phyloP scores from a whole-genome alignment of 2,888 invertebrate genomes.

The Euzophera pinguis region DNA sequence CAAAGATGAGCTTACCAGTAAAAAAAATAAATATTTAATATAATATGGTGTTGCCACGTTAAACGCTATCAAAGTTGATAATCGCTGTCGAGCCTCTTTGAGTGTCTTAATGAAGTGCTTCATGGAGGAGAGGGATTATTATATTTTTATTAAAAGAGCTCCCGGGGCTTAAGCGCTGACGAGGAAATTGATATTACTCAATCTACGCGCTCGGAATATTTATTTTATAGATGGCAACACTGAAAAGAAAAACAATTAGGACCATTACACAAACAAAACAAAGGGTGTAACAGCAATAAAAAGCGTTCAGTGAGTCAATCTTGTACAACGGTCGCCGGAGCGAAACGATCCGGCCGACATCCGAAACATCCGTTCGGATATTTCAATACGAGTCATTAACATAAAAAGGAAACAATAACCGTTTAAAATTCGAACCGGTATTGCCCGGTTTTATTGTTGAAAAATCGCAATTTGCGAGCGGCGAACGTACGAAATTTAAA shows the following conservation, averaged over 20 bases:
- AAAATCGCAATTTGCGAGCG: constrained; percentile 69
- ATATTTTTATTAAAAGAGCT: constrained; percentile 59
- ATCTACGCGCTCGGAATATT: constrained; percentile 25
- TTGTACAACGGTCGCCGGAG: constrained; percentile 51
- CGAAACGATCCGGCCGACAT: constrained; percentile 56
- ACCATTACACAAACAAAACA: constrained; percentile 48
- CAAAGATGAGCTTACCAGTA: constrained; percentile 46
- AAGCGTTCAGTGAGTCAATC: constrained; percentile 56
- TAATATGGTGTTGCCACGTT: constrained; percentile 59
- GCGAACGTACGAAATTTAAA: constrained; percentile 64
- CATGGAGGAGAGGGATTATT: constrained; percentile 54
- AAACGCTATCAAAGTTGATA: constrained; percentile 64
- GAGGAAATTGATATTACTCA: constrained; percentile 47
- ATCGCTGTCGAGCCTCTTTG: constrained; percentile 62
- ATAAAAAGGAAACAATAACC: constrained; percentile 78
- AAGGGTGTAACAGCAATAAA: constrained; percentile 63
- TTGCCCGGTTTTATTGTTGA: constrained; percentile 67
- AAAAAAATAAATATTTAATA: constrained; percentile 58
- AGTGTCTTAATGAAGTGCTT: constrained; percentile 68
- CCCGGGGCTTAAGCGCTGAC: constrained; percentile 33
- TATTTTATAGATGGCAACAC: constrained; percentile 26
- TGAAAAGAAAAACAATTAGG: constrained; percentile 58
- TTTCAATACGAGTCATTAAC: constrained; percentile 73
- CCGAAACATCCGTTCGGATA: constrained; percentile 60
- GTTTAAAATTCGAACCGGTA: constrained; percentile 71